These are phyloP conservation scores for Psophia crepitans DNA, from an alignment of 2,113 vertebrate genomes.

Conservation along the genomic window DNA sequence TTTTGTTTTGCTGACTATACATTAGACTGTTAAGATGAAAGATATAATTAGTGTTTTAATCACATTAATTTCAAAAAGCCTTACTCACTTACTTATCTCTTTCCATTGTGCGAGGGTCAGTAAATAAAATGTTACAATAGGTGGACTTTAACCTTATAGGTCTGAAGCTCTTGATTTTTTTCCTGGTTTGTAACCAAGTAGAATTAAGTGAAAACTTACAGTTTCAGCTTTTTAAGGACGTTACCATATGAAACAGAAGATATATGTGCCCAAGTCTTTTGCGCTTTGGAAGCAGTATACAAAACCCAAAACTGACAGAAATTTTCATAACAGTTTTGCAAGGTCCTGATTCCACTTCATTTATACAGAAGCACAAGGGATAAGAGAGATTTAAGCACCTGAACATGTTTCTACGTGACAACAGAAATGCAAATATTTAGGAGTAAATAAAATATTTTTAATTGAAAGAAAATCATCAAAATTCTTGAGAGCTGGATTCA, in stretches of 20 bases:
- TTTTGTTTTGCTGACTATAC: constrained; percentile 56
- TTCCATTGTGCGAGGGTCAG: constrained; percentile 48
- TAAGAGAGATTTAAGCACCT: background rate
- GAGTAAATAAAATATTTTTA: background rate
- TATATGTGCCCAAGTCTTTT: background rate
- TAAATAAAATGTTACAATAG: constrained; percentile 69
- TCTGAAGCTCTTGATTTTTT: constrained; percentile 58
- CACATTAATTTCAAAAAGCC: constrained; percentile 59
- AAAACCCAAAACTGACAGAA: background rate
- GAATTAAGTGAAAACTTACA: constrained; percentile 30
- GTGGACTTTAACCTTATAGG: constrained; percentile 57
- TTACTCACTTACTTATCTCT: constrained; percentile 68
- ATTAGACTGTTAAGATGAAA: constrained; percentile 61
- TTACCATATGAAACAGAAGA: background rate
- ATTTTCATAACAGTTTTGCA: background rate
- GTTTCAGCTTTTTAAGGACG: background rate
- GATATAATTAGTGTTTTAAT: constrained; percentile 65
- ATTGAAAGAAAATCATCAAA: background rate
- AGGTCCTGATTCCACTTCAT: background rate
- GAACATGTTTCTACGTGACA: background rate
- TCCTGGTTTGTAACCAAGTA: constrained; percentile 49
- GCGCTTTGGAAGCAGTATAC: background rate
- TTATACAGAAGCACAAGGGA: background rate
- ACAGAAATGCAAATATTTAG: background rate
- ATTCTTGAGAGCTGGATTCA: background rate